Conservation (phyloP, 2,113 vertebrate genomes). For the Odontesthes bonariensis region DNA sequence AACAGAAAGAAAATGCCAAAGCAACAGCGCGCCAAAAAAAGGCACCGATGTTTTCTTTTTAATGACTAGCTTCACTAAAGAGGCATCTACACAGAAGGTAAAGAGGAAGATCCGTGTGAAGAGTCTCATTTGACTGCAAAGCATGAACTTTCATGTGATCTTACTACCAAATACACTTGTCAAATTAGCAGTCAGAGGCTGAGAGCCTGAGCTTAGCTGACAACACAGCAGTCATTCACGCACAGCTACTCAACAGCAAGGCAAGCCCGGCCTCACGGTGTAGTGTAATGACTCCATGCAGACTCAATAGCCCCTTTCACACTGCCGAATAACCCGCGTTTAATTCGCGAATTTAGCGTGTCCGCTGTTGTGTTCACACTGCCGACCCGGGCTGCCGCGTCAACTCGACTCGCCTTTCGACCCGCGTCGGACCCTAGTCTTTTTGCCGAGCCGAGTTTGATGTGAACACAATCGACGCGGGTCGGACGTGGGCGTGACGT, state of each 20-base stretch:
- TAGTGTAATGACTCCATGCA: background rate
- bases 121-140: slow-evolving; percentile 3
- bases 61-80: background rate
- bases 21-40: slow-evolving; percentile 36
- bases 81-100: background rate
- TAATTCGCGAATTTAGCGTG: no score
- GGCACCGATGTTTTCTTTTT: background rate
- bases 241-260: slow-evolving; percentile 14
- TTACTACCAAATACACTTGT: slow-evolving; percentile 26
- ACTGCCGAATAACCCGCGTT: no score
- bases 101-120: background rate
- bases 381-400: no score
- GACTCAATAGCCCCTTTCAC: no score
- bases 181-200: slow-evolving; percentile 24
- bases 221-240: slow-evolving; percentile 12
- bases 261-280: slow-evolving; percentile 14
- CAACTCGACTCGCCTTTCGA: no score
- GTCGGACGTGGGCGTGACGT: no score
- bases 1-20: slow-evolving; percentile 16
- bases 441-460: no score
- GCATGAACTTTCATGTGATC: slow-evolving; percentile 36
- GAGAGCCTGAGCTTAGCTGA: slow-evolving; percentile 36
- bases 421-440: no score
- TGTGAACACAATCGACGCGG: no score
- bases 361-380: no score